Evolutionary conservation across 2,113 vertebrate species (phyloP).

Genomic region (Apus apus): DNA sequence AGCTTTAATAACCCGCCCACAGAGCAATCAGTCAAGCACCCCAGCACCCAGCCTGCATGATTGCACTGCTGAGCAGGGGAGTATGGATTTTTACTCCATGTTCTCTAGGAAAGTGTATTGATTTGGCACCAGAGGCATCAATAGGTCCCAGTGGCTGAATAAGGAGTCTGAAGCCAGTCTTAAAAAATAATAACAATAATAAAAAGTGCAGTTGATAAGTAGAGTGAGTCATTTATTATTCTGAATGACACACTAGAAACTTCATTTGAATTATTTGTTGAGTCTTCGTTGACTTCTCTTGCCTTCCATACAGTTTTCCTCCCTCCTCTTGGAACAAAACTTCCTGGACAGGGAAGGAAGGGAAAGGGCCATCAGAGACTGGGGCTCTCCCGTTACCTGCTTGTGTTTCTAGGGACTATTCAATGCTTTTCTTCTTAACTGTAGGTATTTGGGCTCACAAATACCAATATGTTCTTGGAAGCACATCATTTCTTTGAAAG

Average conservation of each 20-base stretch:
- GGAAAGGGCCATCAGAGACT: accelerated
- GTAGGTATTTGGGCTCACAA: neutral
- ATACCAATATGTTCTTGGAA: neutral
- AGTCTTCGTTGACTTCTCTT: neutral
- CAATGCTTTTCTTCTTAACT: neutral
- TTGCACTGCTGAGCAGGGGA: constrained; percentile 32
- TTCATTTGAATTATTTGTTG: neutral
- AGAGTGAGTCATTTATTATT: constrained; percentile 6
- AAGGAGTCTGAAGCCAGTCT: constrained; percentile 29
- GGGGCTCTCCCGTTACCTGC: neutral
- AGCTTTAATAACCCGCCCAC: neutral
- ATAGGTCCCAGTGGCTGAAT: constrained; percentile 52
- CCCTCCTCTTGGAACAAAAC: neutral
- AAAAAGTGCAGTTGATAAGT: constrained; percentile 25
- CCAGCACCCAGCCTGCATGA: neutral
- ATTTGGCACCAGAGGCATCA: constrained; percentile 41
- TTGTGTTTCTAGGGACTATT: neutral
- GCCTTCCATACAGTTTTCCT: neutral
- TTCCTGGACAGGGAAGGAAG: neutral
- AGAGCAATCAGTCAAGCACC: neutral
- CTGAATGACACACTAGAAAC: neutral
- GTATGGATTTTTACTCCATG: constrained; percentile 60
- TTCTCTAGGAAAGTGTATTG: constrained; percentile 62
- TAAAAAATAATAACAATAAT: constrained; percentile 43
- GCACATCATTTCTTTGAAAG: neutral